Conservation (phyloP, 2,113 vertebrate genomes). For the Orycteropus afer region DNA sequence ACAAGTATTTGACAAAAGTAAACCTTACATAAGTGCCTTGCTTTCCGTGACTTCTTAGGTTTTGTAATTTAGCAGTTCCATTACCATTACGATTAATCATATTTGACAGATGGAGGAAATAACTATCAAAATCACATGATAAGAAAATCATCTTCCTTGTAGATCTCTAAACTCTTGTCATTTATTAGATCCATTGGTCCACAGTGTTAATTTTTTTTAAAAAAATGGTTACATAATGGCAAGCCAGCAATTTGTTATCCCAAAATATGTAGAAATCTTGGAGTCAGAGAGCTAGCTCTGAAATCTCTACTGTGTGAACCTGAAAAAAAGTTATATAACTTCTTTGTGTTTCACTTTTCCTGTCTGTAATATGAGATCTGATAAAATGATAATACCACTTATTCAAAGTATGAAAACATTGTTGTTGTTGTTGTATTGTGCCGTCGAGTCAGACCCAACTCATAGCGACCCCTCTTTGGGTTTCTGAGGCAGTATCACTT, state of each 20-base stretch:
- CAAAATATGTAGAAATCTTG: neutral
- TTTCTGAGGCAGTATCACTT: too few relatives aligned
- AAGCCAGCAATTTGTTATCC: neutral
- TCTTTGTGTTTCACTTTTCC: neutral
- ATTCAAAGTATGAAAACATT: neutral
- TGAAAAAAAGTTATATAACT: neutral
- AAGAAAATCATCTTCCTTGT: neutral
- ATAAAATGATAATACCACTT: neutral
- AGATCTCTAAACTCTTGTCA: neutral
- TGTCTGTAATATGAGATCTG: neutral
- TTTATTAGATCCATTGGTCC: neutral
- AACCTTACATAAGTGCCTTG: neutral
- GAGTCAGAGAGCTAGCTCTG: neutral
- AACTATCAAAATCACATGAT: neutral
- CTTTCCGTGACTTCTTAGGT: neutral
- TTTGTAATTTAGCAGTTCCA: neutral
- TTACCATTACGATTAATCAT: neutral
- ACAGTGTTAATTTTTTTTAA: neutral
- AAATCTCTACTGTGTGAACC: neutral
- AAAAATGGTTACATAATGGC: neutral
- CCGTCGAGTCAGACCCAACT: too few relatives aligned
- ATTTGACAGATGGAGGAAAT: neutral
- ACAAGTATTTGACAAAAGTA: neutral
- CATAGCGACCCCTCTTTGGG: too few relatives aligned
- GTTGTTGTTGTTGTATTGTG: too few relatives aligned